Percentiles rank a stretch among this genome's conserved stretches.
Evolutionary conservation across 2,797 vertebrate species (phyloP).

Genomic region (Valencia hispanica): DNA sequence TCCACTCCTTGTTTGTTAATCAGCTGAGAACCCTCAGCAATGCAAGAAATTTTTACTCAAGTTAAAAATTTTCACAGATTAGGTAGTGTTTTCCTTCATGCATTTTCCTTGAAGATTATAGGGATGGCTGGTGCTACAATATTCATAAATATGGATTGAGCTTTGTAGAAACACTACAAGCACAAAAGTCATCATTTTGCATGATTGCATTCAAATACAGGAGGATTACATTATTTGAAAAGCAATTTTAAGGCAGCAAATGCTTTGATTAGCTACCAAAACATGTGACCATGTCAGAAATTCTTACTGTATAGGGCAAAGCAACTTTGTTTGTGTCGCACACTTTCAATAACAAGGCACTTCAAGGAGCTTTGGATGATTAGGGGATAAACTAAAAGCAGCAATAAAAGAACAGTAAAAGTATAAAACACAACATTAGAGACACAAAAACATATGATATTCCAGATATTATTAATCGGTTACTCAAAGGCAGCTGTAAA

Average conservation of each 20-base stretch:
- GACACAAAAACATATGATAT: too few species aligned
- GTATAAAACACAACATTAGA: too few species aligned
- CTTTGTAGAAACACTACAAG: constrained; percentile 57
- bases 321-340: too few species aligned
- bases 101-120: constrained; percentile 40
- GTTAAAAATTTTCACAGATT: constrained; percentile 37
- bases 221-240: constrained; percentile 37
- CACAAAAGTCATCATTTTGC: constrained; percentile 62
- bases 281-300: neutral
- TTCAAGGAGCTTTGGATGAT: too few species aligned
- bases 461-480: too few species aligned
- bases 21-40: constrained; percentile 27
- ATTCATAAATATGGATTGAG: constrained; percentile 63
- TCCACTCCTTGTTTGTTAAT: constrained; percentile 31
- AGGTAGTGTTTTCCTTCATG: constrained; percentile 36
- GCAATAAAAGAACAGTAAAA: too few species aligned
- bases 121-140: constrained; percentile 30
- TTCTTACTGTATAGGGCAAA: neutral
- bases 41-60: constrained; percentile 44
- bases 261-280: constrained; percentile 40
- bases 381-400: too few species aligned
- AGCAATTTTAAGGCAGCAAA: constrained; percentile 49
- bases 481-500: too few species aligned
- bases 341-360: too few species aligned
- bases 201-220: constrained; percentile 64